phyloP scores from a whole-genome alignment of 2,797 vertebrate species.

The Neopelma chrysocephalum region DNA sequence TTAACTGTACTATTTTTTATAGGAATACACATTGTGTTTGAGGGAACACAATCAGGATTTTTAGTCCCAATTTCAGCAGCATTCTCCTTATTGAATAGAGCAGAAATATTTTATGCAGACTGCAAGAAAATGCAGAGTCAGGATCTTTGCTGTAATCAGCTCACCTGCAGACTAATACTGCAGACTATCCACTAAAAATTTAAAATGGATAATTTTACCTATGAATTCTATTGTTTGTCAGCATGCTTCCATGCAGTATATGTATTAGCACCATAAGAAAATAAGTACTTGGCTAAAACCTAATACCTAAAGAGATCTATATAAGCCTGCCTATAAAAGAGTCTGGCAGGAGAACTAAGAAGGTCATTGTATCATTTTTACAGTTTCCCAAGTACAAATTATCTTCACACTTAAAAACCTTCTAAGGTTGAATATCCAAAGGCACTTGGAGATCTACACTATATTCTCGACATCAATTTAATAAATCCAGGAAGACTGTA shows the following conservation, averaged over 20 bases:
- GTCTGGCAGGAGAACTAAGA: not conserved
- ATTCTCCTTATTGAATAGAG: not conserved
- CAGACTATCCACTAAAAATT: not conserved
- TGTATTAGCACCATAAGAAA: not conserved
- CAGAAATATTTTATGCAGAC: not conserved
- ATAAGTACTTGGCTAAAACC: not conserved
- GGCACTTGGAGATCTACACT: not conserved
- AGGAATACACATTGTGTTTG: not conserved
- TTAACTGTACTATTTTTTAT: not conserved
- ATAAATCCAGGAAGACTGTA: not conserved
- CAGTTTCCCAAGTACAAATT: conserved; percentile 13
- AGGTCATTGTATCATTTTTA: conserved; percentile 5
- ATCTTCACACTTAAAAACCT: not conserved
- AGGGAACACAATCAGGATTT: not conserved
- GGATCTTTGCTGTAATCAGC: not conserved
- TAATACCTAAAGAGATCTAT: not conserved
- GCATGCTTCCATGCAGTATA: not conserved
- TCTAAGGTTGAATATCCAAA: not conserved
- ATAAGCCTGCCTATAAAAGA: not conserved
- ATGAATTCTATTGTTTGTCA: not conserved
- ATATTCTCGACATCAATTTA: not conserved
- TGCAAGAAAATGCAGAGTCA: not conserved
- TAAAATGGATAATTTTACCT: not conserved
- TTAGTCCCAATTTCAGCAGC: not conserved
- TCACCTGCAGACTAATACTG: not conserved